phyloP scores from a whole-genome alignment of 64 coral and sea anemone genomes.

The Porites australiensis region DNA sequence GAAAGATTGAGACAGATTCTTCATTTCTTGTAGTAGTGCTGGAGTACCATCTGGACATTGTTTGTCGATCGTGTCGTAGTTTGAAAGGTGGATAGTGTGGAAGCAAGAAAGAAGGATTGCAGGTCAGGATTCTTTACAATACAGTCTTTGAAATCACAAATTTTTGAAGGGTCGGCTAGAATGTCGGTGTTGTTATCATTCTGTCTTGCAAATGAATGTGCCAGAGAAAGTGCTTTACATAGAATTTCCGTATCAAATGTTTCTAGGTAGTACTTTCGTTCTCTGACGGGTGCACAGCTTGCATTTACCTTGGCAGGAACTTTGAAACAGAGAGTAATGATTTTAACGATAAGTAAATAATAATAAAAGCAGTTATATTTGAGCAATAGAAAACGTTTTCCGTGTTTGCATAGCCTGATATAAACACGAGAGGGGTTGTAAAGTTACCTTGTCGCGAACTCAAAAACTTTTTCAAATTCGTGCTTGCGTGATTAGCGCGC shows the following conservation, averaged over 20 bases:
- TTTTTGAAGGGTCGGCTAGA: background rate
- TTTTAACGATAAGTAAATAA: too few relatives aligned
- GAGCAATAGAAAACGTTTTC: too few relatives aligned
- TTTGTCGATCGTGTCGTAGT: background rate
- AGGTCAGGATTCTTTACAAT: background rate
- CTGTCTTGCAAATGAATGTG: constrained; percentile 44
- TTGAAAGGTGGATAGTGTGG: constrained; percentile 28
- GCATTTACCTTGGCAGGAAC: constrained; percentile 45
- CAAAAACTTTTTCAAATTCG: too few relatives aligned
- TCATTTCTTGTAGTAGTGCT: constrained; percentile 3
- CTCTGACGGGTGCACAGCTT: constrained; percentile 28
- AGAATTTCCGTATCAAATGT: constrained; percentile 32
- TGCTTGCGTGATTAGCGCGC: too few relatives aligned
- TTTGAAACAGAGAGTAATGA: background rate
- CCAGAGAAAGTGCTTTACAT: constrained; percentile 32
- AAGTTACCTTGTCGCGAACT: too few relatives aligned
- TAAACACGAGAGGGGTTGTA: too few relatives aligned
- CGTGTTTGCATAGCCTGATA: too few relatives aligned
- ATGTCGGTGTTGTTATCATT: background rate
- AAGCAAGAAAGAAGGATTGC: constrained; percentile 41
- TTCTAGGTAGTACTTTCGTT: constrained; percentile 45
- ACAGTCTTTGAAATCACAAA: constrained; percentile 58
- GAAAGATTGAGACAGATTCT: constrained; percentile 21
- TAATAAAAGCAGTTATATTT: background rate
- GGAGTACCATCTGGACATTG: constrained; percentile 6